phyloP scores from a whole-genome alignment of 2,113 vertebrate species.

The Falco punctatus region DNA sequence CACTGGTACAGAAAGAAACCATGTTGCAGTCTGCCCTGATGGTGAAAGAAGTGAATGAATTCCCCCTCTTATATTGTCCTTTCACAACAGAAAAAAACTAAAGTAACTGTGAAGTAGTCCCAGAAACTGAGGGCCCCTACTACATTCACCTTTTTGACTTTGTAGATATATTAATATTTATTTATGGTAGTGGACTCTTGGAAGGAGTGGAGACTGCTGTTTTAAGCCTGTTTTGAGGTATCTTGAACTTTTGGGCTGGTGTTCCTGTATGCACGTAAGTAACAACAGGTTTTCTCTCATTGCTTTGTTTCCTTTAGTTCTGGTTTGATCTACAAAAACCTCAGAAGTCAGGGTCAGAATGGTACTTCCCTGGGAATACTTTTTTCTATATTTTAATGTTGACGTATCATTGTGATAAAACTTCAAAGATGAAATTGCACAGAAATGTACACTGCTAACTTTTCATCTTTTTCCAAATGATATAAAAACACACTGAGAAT shows the following conservation, averaged over 20 bases:
- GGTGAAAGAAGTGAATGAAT: background rate
- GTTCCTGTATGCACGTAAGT: background rate
- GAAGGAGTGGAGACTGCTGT: background rate
- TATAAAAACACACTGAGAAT: background rate
- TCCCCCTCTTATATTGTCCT: background rate
- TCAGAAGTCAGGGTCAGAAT: background rate
- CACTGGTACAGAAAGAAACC: background rate
- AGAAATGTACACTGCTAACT: background rate
- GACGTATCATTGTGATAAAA: background rate
- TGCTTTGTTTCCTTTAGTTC: background rate
- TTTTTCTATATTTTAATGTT: background rate
- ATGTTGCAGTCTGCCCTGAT: accelerated
- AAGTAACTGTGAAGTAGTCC: background rate
- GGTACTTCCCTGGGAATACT: background rate
- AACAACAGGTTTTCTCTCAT: background rate
- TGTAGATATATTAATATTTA: background rate
- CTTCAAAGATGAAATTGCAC: background rate
- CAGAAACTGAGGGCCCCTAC: background rate
- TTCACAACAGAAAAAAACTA: background rate
- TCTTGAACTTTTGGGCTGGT: background rate
- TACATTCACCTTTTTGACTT: background rate
- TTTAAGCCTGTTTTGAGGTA: background rate
- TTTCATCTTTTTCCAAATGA: conserved; percentile 25
- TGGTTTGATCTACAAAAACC: background rate
- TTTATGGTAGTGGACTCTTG: background rate